These are phyloP conservation scores for Adelosebastes latens DNA, from an alignment of 2,797 vertebrate species.

Conservation along the genomic window DNA sequence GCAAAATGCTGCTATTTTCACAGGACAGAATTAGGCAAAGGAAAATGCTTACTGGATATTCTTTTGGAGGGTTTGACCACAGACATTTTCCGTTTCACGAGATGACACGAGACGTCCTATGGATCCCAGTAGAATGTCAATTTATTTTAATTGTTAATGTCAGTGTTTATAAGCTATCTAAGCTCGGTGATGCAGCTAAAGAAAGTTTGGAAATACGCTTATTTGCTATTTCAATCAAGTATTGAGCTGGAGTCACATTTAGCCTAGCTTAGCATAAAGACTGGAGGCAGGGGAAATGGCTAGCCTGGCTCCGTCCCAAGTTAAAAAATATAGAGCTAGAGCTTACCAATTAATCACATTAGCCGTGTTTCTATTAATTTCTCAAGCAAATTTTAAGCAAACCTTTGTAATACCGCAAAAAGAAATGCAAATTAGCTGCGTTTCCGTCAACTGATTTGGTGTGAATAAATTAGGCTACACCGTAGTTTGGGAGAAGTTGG, in stretches of 20 bases:
- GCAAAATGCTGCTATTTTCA: slow-evolving; percentile 38
- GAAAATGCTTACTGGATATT: neutral
- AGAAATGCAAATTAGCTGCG: too few relatives aligned
- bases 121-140: neutral
- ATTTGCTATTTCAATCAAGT: neutral
- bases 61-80: neutral
- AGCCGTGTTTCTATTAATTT: too few relatives aligned
- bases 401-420: too few relatives aligned
- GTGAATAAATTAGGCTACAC: too few relatives aligned
- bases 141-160: neutral
- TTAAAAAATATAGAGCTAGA: too few relatives aligned
- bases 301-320: neutral
- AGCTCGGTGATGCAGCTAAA: neutral
- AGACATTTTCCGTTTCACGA: neutral
- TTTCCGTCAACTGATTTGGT: too few relatives aligned
- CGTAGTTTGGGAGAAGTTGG: too few relatives aligned
- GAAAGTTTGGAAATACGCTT: too few relatives aligned
- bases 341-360: too few relatives aligned
- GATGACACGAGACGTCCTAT: neutral
- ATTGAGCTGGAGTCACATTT: too few relatives aligned
- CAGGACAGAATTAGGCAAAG: neutral
- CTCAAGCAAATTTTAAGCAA: too few relatives aligned
- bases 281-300: neutral
- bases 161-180: neutral
- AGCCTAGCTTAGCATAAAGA: neutral